Conservation (phyloP, 1,140 invertebrate species). For the Cherax quadricarinatus region DNA sequence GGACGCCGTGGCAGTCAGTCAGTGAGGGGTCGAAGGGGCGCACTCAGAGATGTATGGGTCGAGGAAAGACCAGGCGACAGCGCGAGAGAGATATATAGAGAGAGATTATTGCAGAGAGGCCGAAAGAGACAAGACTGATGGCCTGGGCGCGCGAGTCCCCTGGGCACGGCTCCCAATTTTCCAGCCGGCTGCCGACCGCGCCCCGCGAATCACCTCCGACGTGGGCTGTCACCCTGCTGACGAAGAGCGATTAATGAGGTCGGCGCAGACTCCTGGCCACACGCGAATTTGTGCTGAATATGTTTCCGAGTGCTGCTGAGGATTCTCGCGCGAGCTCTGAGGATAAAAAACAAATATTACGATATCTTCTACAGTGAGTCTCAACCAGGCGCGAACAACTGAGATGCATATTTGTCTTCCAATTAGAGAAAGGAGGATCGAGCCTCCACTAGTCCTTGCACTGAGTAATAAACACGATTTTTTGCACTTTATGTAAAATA, state of each 20-base stretch:
- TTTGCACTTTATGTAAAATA: too few relatives aligned
- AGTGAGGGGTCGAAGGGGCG: too few relatives aligned
- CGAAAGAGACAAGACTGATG: constrained; percentile 14
- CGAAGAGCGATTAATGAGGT: constrained; percentile 62
- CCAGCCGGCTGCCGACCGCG: constrained; percentile 61
- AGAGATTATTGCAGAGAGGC: constrained; percentile 29
- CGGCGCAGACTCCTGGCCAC: neutral
- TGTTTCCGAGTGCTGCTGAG: neutral
- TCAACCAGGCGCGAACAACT: too few relatives aligned
- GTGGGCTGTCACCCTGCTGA: constrained; percentile 61
- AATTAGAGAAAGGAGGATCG: too few relatives aligned
- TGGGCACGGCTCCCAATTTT: constrained; percentile 57
- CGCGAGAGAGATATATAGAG: neutral
- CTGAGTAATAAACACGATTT: too few relatives aligned
- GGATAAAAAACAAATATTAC: too few relatives aligned
- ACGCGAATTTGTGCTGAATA: neutral
- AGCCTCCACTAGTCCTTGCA: too few relatives aligned
- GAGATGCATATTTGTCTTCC: too few relatives aligned
- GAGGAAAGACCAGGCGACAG: neutral
- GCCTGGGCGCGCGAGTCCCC: constrained; percentile 15
- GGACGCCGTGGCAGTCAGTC: neutral
- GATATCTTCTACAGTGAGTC: too few relatives aligned
- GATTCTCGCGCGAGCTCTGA: neutral
- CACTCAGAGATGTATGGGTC: too few relatives aligned
- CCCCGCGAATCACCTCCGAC: constrained; percentile 60